Evolutionary conservation across 2,888 invertebrate species (phyloP), one percentile per base, ranked within the genome.

Genomic region (Phasia obesa): DNA sequence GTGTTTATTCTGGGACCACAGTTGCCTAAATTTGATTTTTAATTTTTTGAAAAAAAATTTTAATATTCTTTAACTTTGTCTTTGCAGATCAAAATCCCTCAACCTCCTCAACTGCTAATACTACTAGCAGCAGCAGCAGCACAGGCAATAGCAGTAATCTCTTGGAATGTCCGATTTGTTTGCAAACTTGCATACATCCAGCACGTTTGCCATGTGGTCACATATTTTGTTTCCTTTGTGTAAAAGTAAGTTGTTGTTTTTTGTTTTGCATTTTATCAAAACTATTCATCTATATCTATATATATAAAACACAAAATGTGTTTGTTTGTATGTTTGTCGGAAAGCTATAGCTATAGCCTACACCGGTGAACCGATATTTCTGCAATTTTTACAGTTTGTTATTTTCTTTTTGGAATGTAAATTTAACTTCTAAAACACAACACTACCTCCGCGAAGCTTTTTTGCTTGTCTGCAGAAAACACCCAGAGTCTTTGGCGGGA

Each of bases 141-240:
- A 31, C 6, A 21, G 31, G 76, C 15, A 70, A 87, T 44, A 90
- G 93, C 62, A 59, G 19, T 13, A 82, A 76, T 71, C 21, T 79
- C 13, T 76, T 83, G 59, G 97, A 98, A 90, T 99, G 98, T 92
- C 96, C 98, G 7, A 96, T 99, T 51, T 99, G 98, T 89, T 93
- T 98, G 69, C 97, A 98, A 92, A 94, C 94, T 38, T 97, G 96
- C 89, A 94, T 98, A 85, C 96, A 98, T 92, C 98, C 98, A n/a
- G 96, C 98, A 0, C 94, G 95, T 88, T 93, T 99, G 60, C 98
- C 98, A 0, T 99, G 98, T 91, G 95, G 95, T n/a, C 99, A 99
- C 90, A 94, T 98, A 81, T 99, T 99, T 91, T 99, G 98, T 91
- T 99, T 97, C 90, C 93, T 99, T 6, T 99, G 98, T 91, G 96